A percentile compares a stretch with the other conserved stretches of the same genome.
Evolutionary conservation across 2,113 vertebrate genomes (phyloP).

Genomic region (Tylochromis polylepis): DNA sequence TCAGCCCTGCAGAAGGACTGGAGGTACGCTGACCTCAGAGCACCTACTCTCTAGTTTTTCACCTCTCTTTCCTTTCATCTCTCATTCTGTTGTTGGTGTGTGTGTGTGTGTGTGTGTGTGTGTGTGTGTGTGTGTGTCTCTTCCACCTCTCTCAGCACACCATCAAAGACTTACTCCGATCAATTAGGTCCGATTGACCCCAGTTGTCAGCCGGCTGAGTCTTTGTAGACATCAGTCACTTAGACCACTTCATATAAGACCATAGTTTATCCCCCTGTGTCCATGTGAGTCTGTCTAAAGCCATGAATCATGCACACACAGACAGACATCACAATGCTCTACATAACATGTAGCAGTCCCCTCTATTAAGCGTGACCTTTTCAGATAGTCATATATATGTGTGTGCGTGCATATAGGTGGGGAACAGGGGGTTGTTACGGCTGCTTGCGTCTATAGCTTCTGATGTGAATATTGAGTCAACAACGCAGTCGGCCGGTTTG

Average conservation of each 20-base stretch:
- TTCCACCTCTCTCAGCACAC: neutral
- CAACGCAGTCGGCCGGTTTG: slow-evolving; percentile 24
- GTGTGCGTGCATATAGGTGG: neutral
- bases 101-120: neutral
- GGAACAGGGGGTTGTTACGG: neutral
- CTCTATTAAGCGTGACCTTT: slow-evolving; percentile 66
- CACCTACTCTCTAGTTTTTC: neutral
- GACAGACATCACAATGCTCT: slow-evolving; percentile 23
- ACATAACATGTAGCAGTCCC: slow-evolving; percentile 17
- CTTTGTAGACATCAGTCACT: slow-evolving; percentile 36
- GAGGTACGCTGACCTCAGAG: slow-evolving; percentile 41
- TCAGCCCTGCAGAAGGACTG: slow-evolving; percentile 61
- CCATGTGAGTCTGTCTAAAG: slow-evolving; percentile 19
- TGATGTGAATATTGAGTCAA: slow-evolving; percentile 62
- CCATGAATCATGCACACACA: slow-evolving; percentile 22
- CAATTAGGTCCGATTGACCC: slow-evolving; percentile 55
- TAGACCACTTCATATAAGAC: slow-evolving; percentile 25
- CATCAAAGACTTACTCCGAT: slow-evolving; percentile 54
- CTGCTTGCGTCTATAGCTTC: slow-evolving; percentile 33
- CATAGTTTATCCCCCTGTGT: slow-evolving; percentile 36
- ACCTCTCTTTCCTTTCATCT: neutral
- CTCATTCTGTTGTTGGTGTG: neutral
- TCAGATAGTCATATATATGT: neutral
- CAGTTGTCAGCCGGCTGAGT: slow-evolving; percentile 18
- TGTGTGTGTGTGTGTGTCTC: fast-evolving